phyloP scores from a whole-genome alignment of 2,888 invertebrate genomes.

The Meta bourneti region DNA sequence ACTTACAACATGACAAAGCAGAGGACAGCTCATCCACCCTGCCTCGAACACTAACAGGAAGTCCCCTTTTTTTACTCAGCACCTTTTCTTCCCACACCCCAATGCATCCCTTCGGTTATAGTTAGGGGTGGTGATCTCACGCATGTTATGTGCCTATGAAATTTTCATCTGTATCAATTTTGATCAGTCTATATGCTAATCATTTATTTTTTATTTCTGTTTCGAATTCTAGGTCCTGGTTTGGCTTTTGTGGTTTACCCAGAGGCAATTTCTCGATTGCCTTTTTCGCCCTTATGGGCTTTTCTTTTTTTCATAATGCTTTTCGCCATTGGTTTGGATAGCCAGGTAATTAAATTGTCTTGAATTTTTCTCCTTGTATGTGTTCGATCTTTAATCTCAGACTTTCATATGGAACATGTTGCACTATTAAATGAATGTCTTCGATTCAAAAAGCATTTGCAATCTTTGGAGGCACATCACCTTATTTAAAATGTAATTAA shows the following conservation, averaged over 20 bases:
- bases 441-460: not conserved
- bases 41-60: no score
- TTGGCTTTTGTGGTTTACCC: conserved; percentile 92
- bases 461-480: not conserved
- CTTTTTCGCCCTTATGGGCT: conserved; percentile 90
- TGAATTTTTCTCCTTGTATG: not conserved
- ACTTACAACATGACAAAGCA: no score
- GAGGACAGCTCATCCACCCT: no score
- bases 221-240: conserved; percentile 83
- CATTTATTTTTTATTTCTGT: conserved; percentile 11
- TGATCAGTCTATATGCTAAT: not conserved
- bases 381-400: conserved; percentile 20
- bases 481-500: no score
- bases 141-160: not conserved
- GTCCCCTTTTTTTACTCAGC: no score
- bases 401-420: conserved; percentile 44
- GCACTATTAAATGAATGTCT: not conserved
- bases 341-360: conserved; percentile 73
- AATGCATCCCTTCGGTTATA: no score
- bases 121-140: no score
- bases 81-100: no score
- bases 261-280: conserved; percentile 88
- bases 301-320: conserved; percentile 90
- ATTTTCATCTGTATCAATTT: not conserved
- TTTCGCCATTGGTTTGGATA: conserved; percentile 87